phyloP scores from a whole-genome alignment of 2,888 invertebrate genomes.

The Aethes cnicana region DNA sequence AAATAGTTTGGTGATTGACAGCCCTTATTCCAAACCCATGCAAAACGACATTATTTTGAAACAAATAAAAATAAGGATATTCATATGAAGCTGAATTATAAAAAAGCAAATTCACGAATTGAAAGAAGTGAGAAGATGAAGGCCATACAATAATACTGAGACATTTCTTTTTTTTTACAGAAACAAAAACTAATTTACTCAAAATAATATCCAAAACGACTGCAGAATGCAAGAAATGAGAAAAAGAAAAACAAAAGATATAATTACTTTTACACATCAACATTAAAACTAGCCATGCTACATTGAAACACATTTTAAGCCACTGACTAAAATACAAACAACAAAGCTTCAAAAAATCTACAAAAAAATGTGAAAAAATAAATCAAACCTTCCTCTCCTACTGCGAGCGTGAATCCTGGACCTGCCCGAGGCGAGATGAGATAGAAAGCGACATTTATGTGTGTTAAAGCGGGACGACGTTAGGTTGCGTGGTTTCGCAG shows the following conservation, averaged over 20 bases:
- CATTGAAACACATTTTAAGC: background rate
- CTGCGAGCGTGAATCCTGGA: slow-evolving; percentile 75
- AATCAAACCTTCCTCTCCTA: slow-evolving; percentile 80
- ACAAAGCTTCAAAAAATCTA: slow-evolving; percentile 12
- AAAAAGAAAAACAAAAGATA: background rate
- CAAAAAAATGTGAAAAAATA: slow-evolving; percentile 47
- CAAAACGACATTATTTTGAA: slow-evolving; percentile 9
- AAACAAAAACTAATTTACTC: slow-evolving; percentile 40
- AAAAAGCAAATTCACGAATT: background rate
- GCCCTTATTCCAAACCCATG: slow-evolving; percentile 20
- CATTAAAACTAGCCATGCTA: too few species aligned
- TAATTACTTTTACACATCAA: too few species aligned
- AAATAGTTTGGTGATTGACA: slow-evolving; percentile 31
- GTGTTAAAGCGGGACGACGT: slow-evolving; percentile 75
- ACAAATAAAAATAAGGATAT: background rate
- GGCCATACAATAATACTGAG: slow-evolving; percentile 1
- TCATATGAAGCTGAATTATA: background rate
- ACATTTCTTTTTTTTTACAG: too few species aligned
- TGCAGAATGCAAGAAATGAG: slow-evolving; percentile 37
- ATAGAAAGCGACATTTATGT: slow-evolving; percentile 80
- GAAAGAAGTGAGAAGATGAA: background rate
- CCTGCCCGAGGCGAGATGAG: slow-evolving; percentile 70
- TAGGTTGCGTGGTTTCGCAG: slow-evolving; percentile 41
- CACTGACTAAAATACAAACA: slow-evolving; percentile 24
- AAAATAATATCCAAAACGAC: slow-evolving; percentile 45